phyloP scores from a whole-genome alignment of 2,888 invertebrate species.

The Amphimallon solstitiale region DNA sequence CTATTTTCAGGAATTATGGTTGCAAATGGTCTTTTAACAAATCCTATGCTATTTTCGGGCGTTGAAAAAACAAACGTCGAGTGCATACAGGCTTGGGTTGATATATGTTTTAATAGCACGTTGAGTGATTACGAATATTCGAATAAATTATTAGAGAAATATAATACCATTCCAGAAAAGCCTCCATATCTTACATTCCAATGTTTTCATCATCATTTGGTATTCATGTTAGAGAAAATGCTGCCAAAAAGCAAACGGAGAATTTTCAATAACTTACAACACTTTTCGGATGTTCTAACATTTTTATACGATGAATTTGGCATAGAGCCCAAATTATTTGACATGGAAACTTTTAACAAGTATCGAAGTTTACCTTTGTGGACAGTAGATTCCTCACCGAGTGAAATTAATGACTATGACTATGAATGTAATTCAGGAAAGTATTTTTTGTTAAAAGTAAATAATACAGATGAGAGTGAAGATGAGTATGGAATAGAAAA shows the following conservation, averaged over 20 bases:
- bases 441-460: conserved; percentile 50
- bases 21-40: conserved; percentile 88
- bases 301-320: conserved; percentile 73
- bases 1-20: conserved; percentile 80
- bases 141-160: conserved; percentile 35
- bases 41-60: conserved; percentile 90
- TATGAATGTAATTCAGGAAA: conserved; percentile 52
- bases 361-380: conserved; percentile 47
- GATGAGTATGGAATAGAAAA: conserved; percentile 53
- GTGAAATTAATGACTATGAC: conserved; percentile 42
- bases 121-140: conserved; percentile 51
- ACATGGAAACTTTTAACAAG: conserved; percentile 50
- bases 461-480: conserved; percentile 31
- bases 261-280: conserved; percentile 81
- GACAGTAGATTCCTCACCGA: background rate
- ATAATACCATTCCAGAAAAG: conserved; percentile 60
- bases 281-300: conserved; percentile 73
- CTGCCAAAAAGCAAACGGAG: conserved; percentile 77
- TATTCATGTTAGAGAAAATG: conserved; percentile 92
- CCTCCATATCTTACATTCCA: conserved; percentile 77
- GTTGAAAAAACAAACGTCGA: conserved; percentile 73
- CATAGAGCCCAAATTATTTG: conserved; percentile 60
- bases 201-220: conserved; percentile 94
- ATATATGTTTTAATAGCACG: conserved; percentile 70
- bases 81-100: conserved; percentile 86